Evolutionary conservation across 1,140 invertebrate genomes (phyloP).

Genomic region (Aporrectodea caliginosa): DNA sequence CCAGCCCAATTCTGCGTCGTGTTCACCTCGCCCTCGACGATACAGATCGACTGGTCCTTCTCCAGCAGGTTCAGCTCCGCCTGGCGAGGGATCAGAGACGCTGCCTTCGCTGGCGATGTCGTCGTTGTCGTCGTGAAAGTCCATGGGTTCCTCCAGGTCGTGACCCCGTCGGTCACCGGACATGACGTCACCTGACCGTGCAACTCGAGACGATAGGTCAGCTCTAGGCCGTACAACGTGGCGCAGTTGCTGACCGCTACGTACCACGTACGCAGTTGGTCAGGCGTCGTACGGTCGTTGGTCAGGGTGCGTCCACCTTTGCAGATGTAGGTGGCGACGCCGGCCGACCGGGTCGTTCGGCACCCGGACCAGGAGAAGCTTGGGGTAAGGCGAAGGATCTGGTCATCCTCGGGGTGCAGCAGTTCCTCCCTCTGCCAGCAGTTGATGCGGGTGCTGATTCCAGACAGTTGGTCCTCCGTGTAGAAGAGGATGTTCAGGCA

Average conservation of each 20-base stretch:
- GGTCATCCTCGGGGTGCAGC: constrained; percentile 22
- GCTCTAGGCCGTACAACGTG: constrained; percentile 16
- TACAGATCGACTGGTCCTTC: constrained; percentile 9
- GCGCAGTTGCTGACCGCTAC: constrained; percentile 27
- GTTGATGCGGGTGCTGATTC: constrained; percentile 23
- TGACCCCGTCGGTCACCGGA: background rate
- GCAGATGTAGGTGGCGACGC: background rate
- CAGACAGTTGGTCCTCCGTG: constrained; percentile 24
- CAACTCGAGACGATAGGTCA: constrained; percentile 18
- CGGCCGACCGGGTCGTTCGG: constrained; percentile 1
- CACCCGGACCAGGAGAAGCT: constrained; percentile 29
- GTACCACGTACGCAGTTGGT: constrained; percentile 15
- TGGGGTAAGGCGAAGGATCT: constrained; percentile 26
- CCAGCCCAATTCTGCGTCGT: constrained; percentile 28
- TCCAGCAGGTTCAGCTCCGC: background rate
- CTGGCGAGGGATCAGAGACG: background rate
- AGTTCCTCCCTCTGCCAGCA: constrained; percentile 29
- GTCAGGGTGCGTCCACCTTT: constrained; percentile 7
- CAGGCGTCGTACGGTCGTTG: background rate
- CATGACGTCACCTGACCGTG: constrained; percentile 17
- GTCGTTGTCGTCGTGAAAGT: background rate
- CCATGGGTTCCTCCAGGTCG: background rate
- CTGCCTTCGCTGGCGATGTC: constrained; percentile 1
- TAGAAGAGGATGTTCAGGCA: constrained; percentile 26
- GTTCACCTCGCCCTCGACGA: constrained; percentile 23